Evolutionary conservation across 2,113 vertebrate species (phyloP).

Genomic region (Chloropsis cyanopogon): DNA sequence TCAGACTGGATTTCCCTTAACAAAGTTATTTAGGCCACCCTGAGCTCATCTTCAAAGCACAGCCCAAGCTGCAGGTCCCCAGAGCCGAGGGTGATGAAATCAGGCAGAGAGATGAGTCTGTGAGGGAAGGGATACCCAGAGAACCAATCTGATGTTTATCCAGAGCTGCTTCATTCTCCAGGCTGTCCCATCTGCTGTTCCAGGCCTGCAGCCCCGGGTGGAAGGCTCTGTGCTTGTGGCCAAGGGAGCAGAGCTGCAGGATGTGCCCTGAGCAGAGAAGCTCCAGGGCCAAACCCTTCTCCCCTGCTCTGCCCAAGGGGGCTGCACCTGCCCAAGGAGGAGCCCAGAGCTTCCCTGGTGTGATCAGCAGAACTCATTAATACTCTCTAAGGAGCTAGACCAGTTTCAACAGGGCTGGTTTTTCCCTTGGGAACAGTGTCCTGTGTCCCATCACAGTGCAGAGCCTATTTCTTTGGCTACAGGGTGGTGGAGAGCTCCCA

Average conservation of each 20-base stretch:
- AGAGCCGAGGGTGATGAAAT: neutral
- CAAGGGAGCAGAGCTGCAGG: neutral
- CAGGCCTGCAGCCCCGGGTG: neutral
- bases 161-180: fast-evolving
- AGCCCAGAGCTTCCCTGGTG: neutral
- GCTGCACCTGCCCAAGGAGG: neutral
- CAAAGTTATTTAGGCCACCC: neutral
- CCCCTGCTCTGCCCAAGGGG: neutral
- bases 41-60: neutral
- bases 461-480: slow-evolving; percentile 29
- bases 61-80: neutral
- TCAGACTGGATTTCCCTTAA: neutral
- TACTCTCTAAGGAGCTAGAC: neutral
- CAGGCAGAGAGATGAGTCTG: neutral
- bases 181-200: neutral
- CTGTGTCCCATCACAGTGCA: neutral
- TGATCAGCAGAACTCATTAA: neutral
- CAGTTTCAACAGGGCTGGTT: neutral
- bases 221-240: neutral
- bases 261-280: neutral
- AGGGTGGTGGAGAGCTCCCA: neutral
- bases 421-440: slow-evolving; percentile 49
- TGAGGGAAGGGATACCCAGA: neutral
- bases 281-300: neutral
- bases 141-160: neutral